Conservation (phyloP, 1,140 invertebrate genomes). For the Periplaneta americana region DNA sequence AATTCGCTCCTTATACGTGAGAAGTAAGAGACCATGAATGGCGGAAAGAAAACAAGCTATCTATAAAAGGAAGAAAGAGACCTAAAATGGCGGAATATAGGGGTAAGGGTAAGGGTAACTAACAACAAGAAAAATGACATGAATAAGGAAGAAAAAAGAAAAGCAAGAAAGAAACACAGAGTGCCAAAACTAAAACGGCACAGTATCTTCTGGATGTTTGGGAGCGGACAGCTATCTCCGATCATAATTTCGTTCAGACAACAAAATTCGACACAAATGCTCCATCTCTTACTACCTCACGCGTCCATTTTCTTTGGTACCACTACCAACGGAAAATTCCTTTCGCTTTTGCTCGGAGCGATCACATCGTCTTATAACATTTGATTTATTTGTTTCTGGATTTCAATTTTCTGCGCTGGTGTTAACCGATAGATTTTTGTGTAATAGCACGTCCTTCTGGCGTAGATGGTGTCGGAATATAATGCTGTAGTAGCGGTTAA, state of each 20-base stretch:
- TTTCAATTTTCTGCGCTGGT: conserved; percentile 6
- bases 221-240: conserved; percentile 36
- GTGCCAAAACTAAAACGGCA: no score
- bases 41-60: no score
- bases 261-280: conserved; percentile 35
- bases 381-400: conserved; percentile 14
- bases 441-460: neutral
- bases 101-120: no score
- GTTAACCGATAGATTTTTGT: conserved; percentile 14
- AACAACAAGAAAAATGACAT: no score
- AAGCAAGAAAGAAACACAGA: no score
- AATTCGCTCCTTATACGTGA: no score
- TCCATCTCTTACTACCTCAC: conserved; percentile 2
- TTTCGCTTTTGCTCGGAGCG: neutral
- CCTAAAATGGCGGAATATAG: no score
- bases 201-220: no score
- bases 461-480: neutral
- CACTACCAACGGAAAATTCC: conserved; percentile 6
- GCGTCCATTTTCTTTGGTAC: conserved; percentile 15
- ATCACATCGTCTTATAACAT: conserved; percentile 16
- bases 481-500: conserved; percentile 5
- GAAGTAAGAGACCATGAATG: no score
- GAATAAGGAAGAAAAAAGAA: no score
- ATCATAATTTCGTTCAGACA: conserved; percentile 33
- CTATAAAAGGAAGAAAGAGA: no score